phyloP scores from a whole-genome alignment of 2,113 vertebrate species.

The Clarias macrocephalus region DNA sequence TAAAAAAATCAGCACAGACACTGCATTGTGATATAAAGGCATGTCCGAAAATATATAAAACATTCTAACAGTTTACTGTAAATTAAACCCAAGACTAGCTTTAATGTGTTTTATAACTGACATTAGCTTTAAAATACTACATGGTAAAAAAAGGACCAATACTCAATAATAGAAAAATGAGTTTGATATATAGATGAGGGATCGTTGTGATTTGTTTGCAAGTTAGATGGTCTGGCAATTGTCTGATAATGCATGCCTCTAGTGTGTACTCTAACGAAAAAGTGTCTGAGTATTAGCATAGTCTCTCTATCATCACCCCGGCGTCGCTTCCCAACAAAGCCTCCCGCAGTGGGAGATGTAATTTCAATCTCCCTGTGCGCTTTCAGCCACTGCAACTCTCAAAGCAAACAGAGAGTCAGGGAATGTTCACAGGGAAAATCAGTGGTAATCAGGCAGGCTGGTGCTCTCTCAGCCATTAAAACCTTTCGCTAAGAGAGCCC shows the following conservation, averaged over 20 bases:
- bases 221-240: slow-evolving; percentile 38
- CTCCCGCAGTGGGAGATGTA: slow-evolving; percentile 46
- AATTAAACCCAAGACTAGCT: background rate
- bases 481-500: slow-evolving; percentile 29
- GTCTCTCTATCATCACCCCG: slow-evolving; percentile 47
- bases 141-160: slow-evolving; percentile 9
- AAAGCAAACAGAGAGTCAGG: slow-evolving; percentile 58
- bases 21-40: background rate
- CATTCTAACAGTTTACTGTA: background rate
- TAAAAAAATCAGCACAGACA: background rate
- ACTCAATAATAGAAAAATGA: slow-evolving; percentile 33
- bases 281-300: slow-evolving; percentile 40
- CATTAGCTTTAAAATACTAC: slow-evolving; percentile 28
- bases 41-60: too few species aligned
- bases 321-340: slow-evolving; percentile 42
- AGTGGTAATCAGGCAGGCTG: slow-evolving; percentile 53
- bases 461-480: slow-evolving; percentile 49
- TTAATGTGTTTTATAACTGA: background rate
- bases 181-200: slow-evolving; percentile 32
- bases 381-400: slow-evolving; percentile 48
- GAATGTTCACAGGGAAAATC: slow-evolving; percentile 54
- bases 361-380: slow-evolving; percentile 53
- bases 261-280: slow-evolving; percentile 23
- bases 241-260: slow-evolving; percentile 43
- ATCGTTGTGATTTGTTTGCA: slow-evolving; percentile 42